Conservation (phyloP, 23 tunicate genomes). For the Halocynthia roretzi region DNA sequence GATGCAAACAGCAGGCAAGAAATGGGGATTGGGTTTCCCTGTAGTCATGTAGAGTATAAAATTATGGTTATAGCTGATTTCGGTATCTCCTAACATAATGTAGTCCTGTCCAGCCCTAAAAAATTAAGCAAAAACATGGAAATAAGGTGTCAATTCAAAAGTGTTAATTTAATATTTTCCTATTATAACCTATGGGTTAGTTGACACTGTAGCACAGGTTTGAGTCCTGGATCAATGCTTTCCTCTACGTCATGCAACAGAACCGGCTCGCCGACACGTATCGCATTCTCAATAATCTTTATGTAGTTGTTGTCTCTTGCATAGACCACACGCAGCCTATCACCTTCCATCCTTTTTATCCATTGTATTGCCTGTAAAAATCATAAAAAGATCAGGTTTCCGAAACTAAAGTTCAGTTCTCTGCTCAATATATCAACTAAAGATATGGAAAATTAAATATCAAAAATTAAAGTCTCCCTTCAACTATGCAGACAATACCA, state of each 20-base stretch:
- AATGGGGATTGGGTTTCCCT: slow-evolving; percentile 79
- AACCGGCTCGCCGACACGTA: slow-evolving; percentile 81
- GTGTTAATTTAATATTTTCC: neutral
- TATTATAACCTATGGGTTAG: slow-evolving; percentile 44
- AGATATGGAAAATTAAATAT: neutral
- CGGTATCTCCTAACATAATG: slow-evolving; percentile 76
- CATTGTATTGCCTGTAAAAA: slow-evolving; percentile 75
- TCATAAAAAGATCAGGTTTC: neutral
- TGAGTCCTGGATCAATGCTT: slow-evolving; percentile 78
- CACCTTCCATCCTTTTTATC: slow-evolving; percentile 83
- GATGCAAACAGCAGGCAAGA: slow-evolving; percentile 83
- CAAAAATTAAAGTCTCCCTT: neutral
- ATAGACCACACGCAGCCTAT: slow-evolving; percentile 45
- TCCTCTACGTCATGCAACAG: slow-evolving; percentile 65
- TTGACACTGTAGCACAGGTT: slow-evolving; percentile 73
- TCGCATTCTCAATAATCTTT: slow-evolving; percentile 74
- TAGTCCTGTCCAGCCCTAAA: slow-evolving; percentile 90
- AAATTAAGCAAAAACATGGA: neutral
- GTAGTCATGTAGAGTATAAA: slow-evolving; percentile 85
- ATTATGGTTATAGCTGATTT: slow-evolving; percentile 75
- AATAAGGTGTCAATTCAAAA: neutral
- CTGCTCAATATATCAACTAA: neutral
- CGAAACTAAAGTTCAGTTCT: too few relatives aligned
- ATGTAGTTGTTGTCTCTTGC: slow-evolving; percentile 74
- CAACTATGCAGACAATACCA: too few relatives aligned